A percentile compares a stretch with the other conserved stretches of the same genome.
Conservation (phyloP, 2,113 vertebrate species). For the Perca schrenkii region DNA sequence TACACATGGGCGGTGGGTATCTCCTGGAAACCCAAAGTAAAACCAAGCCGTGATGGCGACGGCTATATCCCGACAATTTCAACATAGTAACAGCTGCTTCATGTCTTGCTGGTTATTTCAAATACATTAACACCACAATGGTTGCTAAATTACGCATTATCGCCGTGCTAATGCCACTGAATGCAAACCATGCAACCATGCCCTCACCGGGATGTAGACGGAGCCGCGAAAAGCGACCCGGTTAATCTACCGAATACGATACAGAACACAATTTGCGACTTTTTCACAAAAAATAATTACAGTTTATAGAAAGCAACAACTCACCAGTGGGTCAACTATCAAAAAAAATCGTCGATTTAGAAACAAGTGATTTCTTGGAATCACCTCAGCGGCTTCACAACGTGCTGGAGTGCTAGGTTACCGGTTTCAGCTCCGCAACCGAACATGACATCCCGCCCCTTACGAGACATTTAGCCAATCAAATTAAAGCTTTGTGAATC, state of each 20-base stretch:
- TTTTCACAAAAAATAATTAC: fast-evolving
- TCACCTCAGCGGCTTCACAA: slow-evolving; percentile 70
- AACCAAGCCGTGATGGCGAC: not conserved
- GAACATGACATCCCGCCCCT: slow-evolving; percentile 20
- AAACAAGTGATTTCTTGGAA: slow-evolving; percentile 65
- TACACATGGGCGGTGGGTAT: slow-evolving; percentile 36
- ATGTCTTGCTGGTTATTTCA: fast-evolving
- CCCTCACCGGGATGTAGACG: slow-evolving; percentile 52
- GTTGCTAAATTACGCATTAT: fast-evolving
- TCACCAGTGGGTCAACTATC: slow-evolving; percentile 75
- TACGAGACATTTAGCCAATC: slow-evolving; percentile 29
- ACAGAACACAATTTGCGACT: too few relatives aligned
- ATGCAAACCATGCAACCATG: not conserved
- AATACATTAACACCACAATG: fast-evolving
- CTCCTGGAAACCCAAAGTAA: slow-evolving; percentile 2
- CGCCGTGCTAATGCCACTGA: not conserved
- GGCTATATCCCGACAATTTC: not conserved
- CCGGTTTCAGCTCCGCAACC: slow-evolving; percentile 76
- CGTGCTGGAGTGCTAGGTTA: slow-evolving; percentile 73
- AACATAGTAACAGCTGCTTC: fast-evolving
- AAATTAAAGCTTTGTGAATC: fast-evolving
- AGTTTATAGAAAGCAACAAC: not conserved
- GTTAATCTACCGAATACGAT: not conserved
- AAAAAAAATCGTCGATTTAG: slow-evolving; percentile 23
- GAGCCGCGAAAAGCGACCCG: slow-evolving; percentile 20